Conservation (phyloP, 2,113 vertebrate species). For the Antigone vipio region DNA sequence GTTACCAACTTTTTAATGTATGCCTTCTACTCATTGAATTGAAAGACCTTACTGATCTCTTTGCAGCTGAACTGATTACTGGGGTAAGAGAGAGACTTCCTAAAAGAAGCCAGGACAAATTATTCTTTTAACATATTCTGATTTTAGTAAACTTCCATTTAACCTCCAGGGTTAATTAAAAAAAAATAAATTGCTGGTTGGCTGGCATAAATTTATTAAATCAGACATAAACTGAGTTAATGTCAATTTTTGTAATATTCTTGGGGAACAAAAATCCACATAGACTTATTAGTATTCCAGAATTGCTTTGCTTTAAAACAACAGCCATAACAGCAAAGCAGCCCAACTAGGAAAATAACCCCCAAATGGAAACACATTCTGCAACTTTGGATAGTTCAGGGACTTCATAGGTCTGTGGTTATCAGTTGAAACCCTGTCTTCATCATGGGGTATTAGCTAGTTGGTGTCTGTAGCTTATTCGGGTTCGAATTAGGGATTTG, state of each 20-base stretch:
- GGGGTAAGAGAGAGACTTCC: slow-evolving; percentile 36
- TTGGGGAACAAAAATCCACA: neutral
- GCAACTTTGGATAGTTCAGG: neutral
- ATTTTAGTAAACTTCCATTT: slow-evolving; percentile 55
- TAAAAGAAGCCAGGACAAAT: slow-evolving; percentile 44
- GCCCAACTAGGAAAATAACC: neutral
- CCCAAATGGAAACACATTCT: neutral
- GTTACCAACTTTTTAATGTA: slow-evolving; percentile 39
- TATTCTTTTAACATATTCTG: slow-evolving; percentile 45
- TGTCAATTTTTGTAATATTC: neutral
- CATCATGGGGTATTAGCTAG: neutral
- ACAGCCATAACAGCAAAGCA: neutral
- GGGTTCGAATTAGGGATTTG: neutral
- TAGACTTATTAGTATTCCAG: neutral
- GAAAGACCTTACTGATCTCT: slow-evolving; percentile 57
- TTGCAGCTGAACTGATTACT: slow-evolving; percentile 42
- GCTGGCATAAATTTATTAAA: slow-evolving; percentile 37
- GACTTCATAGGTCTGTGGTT: neutral
- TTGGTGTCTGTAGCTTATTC: neutral
- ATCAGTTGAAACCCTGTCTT: neutral
- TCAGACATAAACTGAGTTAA: slow-evolving; percentile 34
- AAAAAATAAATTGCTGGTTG: slow-evolving; percentile 8
- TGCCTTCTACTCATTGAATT: slow-evolving; percentile 28
- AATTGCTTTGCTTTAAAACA: neutral
- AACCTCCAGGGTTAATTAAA: slow-evolving; percentile 57